Evolutionary conservation across 92 coral and sea anemone genomes (phyloP), one percentile per base, ranked within the genome.

Genomic region (Plumapathes pennacea): DNA sequence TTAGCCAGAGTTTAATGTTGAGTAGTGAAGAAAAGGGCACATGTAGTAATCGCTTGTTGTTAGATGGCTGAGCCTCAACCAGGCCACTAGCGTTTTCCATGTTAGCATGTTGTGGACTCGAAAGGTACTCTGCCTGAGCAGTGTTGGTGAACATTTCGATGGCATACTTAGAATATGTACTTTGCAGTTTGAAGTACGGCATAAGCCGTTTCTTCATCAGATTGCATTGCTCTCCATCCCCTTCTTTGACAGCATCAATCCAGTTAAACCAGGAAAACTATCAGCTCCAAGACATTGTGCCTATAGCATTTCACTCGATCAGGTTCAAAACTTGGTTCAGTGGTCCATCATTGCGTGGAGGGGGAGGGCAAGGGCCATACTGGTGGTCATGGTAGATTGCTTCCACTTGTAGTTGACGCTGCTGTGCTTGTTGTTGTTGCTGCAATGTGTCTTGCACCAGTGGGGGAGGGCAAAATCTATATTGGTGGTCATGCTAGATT

Each of bases 171-270:
- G 80, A 38, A 45, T 52, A 71, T 7, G 70, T 36, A 24, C 11
- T 54, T 33, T 53, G 50, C 0, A 59, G 38, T 34, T 67, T 74
- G 40, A 74, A 81, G 50, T 81, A 74, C 17, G 67, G 63, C 13
- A 81, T 65, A 10, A 74, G 52, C 11, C 58, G 34, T 38, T 72
- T 72, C 51, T 64, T 81, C 39, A 50, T 81, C 5, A 65, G 44
- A 29, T 70, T 78, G 62, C 37, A 39, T 60, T 82, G 27, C 3
- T 60, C 77, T 28, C 88, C 88, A 68, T 82, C 83, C 18, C 89
- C 82, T 52, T 82, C 89, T 15, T 54, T 33, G 51, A 52, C 38
- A 0, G 74, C 51, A 25, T 75, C 74, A 1, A 53, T 38, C n/a
- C 39, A 59, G 40, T 25, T 80, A 69, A 80, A 80, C 59, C 5